Percentiles rank a stretch among this genome's conserved stretches.
phyloP scores from a whole-genome alignment of 2,113 vertebrate species.

The Ailuropoda melanoleuca region DNA sequence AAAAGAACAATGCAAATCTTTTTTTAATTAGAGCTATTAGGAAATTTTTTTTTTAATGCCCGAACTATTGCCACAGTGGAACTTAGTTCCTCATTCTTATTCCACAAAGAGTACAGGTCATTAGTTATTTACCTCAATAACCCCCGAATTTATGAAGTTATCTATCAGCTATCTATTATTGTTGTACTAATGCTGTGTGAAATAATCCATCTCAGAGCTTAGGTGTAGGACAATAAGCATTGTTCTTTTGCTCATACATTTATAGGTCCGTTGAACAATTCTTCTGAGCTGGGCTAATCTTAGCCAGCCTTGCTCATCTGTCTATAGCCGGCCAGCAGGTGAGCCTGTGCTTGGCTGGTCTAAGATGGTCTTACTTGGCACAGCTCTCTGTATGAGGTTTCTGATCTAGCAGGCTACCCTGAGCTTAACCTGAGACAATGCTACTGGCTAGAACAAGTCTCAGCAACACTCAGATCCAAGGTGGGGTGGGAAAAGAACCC shows the following conservation, averaged over 20 bases:
- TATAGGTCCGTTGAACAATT: not conserved
- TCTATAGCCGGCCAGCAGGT: not conserved
- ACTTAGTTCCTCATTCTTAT: not conserved
- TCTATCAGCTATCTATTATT: not conserved
- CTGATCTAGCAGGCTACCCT: not conserved
- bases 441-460: not conserved
- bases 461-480: not conserved
- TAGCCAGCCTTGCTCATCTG: not conserved
- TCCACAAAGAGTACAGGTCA: not conserved
- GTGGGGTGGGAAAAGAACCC: not conserved
- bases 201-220: slow-evolving; percentile 1
- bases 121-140: slow-evolving; percentile 22
- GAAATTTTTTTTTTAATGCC: not conserved
- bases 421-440: not conserved
- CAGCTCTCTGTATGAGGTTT: not conserved
- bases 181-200: not conserved
- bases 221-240: not conserved
- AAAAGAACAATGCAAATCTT: not conserved
- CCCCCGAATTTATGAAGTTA: not conserved
- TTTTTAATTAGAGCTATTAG: not conserved
- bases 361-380: not conserved
- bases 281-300: not conserved
- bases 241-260: not conserved
- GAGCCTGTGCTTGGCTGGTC: not conserved
- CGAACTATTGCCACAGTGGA: not conserved